Conservation (phyloP, 2,797 vertebrate species). For the Channallabes apus region DNA sequence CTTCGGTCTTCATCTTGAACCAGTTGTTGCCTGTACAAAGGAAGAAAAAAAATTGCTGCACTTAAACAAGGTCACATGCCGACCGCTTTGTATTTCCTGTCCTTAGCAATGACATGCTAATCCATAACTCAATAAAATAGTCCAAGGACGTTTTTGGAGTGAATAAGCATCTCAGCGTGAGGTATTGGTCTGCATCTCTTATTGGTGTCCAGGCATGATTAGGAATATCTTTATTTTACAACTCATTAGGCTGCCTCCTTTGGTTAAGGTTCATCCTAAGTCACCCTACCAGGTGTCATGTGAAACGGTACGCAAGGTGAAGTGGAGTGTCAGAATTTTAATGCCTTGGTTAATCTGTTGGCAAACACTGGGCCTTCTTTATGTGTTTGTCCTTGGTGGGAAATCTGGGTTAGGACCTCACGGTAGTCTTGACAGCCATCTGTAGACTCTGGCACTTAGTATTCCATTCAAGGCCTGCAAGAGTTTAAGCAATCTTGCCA, state of each 20-base stretch:
- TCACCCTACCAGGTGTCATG: slow-evolving; percentile 18
- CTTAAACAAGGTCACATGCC: slow-evolving; percentile 43
- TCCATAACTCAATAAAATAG: slow-evolving; percentile 52
- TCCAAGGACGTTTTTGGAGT: slow-evolving; percentile 44
- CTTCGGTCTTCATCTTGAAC: slow-evolving; percentile 23
- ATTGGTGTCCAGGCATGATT: slow-evolving; percentile 28
- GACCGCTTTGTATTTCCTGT: slow-evolving; percentile 44
- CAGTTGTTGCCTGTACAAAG: slow-evolving; percentile 4
- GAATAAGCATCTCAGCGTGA: slow-evolving; percentile 37
- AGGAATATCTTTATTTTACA: slow-evolving; percentile 38
- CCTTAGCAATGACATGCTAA: slow-evolving; percentile 48
- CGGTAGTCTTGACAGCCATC: slow-evolving; percentile 34
- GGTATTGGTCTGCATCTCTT: slow-evolving; percentile 28
- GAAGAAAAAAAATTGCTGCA: slow-evolving; percentile 3
- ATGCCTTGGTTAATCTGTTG: slow-evolving; percentile 39
- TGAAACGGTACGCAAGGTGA: slow-evolving; percentile 24
- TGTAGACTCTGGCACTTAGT: slow-evolving; percentile 30
- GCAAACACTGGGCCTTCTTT: slow-evolving; percentile 26
- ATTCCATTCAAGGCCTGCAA: slow-evolving; percentile 31
- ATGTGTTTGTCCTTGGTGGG: slow-evolving; percentile 41
- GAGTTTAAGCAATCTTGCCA: slow-evolving; percentile 38
- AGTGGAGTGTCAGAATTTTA: slow-evolving; percentile 34
- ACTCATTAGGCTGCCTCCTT: slow-evolving; percentile 20
- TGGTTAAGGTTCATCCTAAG: slow-evolving; percentile 4
- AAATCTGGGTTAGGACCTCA: slow-evolving; percentile 29